Evolutionary conservation across 2,113 vertebrate species (phyloP).

Genomic region (Gadus chalcogrammus): DNA sequence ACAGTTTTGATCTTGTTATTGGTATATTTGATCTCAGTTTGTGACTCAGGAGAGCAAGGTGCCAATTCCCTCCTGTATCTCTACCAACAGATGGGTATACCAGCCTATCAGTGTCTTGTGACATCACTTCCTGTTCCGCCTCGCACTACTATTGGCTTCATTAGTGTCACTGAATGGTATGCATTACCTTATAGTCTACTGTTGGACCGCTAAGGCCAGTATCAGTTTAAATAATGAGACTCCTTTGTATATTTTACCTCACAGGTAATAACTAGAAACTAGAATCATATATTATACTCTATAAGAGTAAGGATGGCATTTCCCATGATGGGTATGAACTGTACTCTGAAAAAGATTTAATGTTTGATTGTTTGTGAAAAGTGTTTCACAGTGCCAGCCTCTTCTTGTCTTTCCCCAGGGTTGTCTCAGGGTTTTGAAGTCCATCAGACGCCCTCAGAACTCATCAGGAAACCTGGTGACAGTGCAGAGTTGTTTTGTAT

Average conservation of each 20-base stretch:
- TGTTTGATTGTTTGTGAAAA: neutral
- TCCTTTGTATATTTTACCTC: conserved; percentile 13
- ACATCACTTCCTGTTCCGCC: neutral
- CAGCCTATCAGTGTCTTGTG: neutral
- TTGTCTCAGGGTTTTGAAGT: conserved; percentile 3
- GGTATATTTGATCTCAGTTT: too few species aligned
- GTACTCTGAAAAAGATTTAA: neutral
- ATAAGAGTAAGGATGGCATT: neutral
- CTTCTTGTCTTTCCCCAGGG: conserved; percentile 5
- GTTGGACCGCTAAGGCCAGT: neutral
- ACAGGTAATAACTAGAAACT: conserved; percentile 19
- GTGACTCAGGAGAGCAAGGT: too few species aligned
- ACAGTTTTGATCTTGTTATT: neutral
- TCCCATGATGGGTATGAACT: neutral
- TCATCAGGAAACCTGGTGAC: conserved; percentile 15
- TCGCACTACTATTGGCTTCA: neutral
- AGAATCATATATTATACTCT: neutral
- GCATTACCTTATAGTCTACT: too few species aligned
- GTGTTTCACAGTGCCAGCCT: neutral
- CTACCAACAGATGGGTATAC: too few species aligned
- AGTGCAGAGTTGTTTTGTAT: conserved; percentile 39
- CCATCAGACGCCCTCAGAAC: conserved; percentile 27
- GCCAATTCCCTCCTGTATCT: too few species aligned
- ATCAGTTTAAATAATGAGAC: neutral
- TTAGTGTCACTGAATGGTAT: neutral